These are phyloP conservation scores for Spea hammondii DNA, from an alignment of 2,797 vertebrate genomes.

Conservation along the genomic window DNA sequence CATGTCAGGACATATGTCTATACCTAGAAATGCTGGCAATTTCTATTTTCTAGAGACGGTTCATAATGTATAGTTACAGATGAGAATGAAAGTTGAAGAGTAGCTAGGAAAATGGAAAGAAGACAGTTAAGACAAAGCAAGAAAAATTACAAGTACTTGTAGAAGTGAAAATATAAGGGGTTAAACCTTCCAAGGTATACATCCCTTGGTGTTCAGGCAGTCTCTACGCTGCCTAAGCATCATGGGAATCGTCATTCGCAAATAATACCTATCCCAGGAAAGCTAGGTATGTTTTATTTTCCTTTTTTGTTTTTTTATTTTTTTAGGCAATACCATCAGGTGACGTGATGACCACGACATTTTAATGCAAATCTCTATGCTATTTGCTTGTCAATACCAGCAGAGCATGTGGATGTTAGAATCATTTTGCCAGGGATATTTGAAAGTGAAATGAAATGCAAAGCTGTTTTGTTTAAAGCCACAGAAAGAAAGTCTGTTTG, in stretches of 20 bases:
- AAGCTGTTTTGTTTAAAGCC: conserved; percentile 41
- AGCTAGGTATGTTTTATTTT: not conserved
- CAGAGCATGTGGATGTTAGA: conserved; percentile 47
- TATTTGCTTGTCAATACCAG: conserved; percentile 51
- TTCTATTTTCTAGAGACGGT: conserved; percentile 68
- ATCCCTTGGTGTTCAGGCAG: no score
- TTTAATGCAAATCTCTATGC: conserved; percentile 31
- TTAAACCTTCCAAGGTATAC: no score
- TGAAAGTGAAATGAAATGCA: conserved; percentile 60
- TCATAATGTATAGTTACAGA: conserved; percentile 67
- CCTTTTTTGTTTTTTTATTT: not conserved
- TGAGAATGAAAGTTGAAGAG: conserved; percentile 69
- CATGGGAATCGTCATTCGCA: no score
- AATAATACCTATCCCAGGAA: no score
- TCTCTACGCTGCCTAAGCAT: no score
- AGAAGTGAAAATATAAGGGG: no score
- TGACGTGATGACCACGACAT: not conserved
- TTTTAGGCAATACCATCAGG: not conserved
- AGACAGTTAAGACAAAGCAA: conserved; percentile 61
- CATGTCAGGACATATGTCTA: conserved; percentile 60
- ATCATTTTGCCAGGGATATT: conserved; percentile 51
- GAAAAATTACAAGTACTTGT: conserved; percentile 33
- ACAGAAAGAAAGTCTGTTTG: not conserved
- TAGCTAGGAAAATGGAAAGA: conserved; percentile 68
- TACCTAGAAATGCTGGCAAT: conserved; percentile 66